Evolutionary conservation across 1,140 invertebrate genomes (phyloP).

Genomic region (Drosophila pallidifrons): DNA sequence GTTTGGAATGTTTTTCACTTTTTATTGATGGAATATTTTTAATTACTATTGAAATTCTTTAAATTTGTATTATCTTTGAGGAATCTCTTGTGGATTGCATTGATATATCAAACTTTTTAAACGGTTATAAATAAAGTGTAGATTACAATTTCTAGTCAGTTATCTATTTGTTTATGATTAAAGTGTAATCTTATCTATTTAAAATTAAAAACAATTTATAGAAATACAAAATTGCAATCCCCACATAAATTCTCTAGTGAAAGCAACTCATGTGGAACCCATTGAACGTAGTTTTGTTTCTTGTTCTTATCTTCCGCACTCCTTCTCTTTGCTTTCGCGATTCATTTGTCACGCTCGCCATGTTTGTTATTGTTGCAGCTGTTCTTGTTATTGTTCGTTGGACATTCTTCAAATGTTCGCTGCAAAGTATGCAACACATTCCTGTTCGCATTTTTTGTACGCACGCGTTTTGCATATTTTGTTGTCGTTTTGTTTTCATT

Average conservation of each 20-base stretch:
- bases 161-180: too few species aligned
- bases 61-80: too few species aligned
- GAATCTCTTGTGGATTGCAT: too few species aligned
- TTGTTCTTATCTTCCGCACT: not conserved
- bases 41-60: not conserved
- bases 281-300: not conserved
- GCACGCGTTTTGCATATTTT: slow-evolving; percentile 51
- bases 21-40: not conserved
- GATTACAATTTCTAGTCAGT: too few species aligned
- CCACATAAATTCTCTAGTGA: not conserved
- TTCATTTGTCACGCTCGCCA: slow-evolving; percentile 54
- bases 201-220: too few species aligned
- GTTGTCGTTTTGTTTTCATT: not conserved
- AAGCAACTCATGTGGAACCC: not conserved
- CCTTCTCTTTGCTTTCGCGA: slow-evolving; percentile 13
- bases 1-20: not conserved
- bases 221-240: too few species aligned
- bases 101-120: too few species aligned
- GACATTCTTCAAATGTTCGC: slow-evolving; percentile 47
- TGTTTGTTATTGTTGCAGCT: slow-evolving; percentile 43
- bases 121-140: too few species aligned
- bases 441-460: slow-evolving; percentile 22
- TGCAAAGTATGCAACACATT: slow-evolving; percentile 75
- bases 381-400: slow-evolving; percentile 9
- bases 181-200: too few species aligned